These are phyloP conservation scores for Rosalia funebris DNA, from an alignment of 2,888 invertebrate species.

Conservation along the genomic window DNA sequence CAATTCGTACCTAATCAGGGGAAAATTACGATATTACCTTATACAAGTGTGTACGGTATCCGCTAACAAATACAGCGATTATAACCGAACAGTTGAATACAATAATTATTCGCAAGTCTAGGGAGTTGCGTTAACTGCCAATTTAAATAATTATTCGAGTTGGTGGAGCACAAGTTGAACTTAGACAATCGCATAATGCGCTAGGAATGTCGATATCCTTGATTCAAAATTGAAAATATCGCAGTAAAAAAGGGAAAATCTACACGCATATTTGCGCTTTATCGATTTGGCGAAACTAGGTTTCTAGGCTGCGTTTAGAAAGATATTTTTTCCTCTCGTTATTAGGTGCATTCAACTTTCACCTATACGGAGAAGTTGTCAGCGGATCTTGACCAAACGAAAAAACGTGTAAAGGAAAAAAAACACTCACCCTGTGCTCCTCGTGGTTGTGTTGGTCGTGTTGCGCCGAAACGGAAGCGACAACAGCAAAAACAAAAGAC, in stretches of 20 bases:
- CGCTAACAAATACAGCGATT: not conserved
- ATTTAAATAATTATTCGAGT: conserved; percentile 10
- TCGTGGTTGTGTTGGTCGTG: conserved; percentile 41
- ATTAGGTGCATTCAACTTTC: conserved; percentile 5
- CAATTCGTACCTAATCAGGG: no score
- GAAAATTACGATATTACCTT: no score
- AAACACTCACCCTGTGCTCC: conserved; percentile 41
- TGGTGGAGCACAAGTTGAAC: not conserved
- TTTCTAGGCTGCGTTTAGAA: conserved; percentile 4
- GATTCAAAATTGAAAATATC: not conserved
- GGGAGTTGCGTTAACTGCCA: not conserved
- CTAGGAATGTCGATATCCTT: conserved; percentile 15
- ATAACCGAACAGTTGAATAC: not conserved
- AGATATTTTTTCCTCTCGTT: not conserved
- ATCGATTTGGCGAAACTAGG: conserved; percentile 15
- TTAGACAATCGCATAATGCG: not conserved
- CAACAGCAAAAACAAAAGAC: conserved; percentile 11
- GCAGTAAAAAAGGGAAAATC: not conserved
- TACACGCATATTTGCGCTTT: conserved; percentile 4
- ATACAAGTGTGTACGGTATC: no score
- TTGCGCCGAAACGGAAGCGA: conserved; percentile 26
- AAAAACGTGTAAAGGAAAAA: conserved; percentile 6
- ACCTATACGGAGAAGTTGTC: conserved; percentile 1
- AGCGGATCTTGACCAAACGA: no score
- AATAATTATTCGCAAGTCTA: not conserved